Evolutionary conservation across 2,113 vertebrate genomes (phyloP).

Genomic region (Trichechus manatus): DNA sequence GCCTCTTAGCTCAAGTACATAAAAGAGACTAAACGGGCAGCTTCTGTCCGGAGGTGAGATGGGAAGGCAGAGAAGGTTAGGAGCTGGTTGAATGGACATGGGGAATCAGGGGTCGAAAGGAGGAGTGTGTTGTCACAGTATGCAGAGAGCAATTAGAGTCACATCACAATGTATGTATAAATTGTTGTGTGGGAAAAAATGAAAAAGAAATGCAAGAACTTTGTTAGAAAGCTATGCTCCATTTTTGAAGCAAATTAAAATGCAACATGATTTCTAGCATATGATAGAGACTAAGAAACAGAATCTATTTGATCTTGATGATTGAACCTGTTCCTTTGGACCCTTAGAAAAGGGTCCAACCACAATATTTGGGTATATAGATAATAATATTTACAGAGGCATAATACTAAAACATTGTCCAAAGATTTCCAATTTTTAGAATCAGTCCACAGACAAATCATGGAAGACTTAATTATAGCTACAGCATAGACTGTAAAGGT

Average conservation of each 20-base stretch:
- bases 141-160: too few species aligned
- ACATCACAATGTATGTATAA: too few species aligned
- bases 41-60: too few species aligned
- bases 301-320: background rate
- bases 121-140: too few species aligned
- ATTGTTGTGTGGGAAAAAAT: too few species aligned
- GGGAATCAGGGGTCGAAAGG: too few species aligned
- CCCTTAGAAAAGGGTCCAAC: background rate
- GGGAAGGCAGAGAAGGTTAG: too few species aligned
- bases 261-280: background rate
- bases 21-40: too few species aligned
- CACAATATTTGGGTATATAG: background rate
- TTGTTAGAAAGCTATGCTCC: conserved; percentile 18
- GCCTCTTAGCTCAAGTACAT: too few species aligned
- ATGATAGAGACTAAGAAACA: background rate
- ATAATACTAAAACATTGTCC: conserved; percentile 31
- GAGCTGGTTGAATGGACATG: too few species aligned
- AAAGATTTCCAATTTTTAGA: conserved; percentile 36
- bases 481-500: background rate
- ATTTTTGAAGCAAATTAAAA: background rate
- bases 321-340: background rate
- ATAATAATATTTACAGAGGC: conserved; percentile 28
- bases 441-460: conserved; percentile 12
- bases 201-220: background rate
- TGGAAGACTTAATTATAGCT: background rate